phyloP scores from a whole-genome alignment of 2,888 invertebrate species.

The Acanthosepion lycidas region DNA sequence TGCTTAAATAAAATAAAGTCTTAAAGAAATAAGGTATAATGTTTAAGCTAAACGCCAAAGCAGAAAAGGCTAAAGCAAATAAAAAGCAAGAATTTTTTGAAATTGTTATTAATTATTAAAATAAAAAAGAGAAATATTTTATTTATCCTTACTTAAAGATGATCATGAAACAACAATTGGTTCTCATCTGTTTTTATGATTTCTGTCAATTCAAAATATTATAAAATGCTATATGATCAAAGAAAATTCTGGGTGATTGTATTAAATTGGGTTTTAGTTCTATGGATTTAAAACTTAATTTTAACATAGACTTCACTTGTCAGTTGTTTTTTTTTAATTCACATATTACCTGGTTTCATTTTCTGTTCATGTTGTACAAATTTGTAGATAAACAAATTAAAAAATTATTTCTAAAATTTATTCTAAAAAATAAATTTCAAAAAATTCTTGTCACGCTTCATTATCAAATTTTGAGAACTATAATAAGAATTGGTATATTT shows the following conservation, averaged over 20 bases:
- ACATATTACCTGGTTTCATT: too few species aligned
- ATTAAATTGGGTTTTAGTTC: too few species aligned
- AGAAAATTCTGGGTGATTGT: too few species aligned
- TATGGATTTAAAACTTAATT: too few species aligned
- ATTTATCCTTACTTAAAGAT: not conserved
- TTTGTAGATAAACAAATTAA: not conserved
- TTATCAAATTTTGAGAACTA: not conserved
- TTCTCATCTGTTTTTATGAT: not conserved
- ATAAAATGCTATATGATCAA: too few species aligned
- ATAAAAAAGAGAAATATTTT: not conserved
- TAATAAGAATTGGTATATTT: not conserved
- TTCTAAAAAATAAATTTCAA: not conserved
- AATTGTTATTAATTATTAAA: not conserved
- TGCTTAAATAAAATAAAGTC: not conserved
- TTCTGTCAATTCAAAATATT: not conserved
- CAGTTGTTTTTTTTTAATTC: too few species aligned
- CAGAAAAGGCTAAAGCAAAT: not conserved
- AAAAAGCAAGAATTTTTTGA: conserved; percentile 1
- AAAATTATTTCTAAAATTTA: not conserved
- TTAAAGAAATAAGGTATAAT: not conserved
- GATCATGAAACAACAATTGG: not conserved
- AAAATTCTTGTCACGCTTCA: not conserved
- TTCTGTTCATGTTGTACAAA: not conserved
- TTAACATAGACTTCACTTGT: too few species aligned
- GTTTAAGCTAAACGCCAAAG: not conserved